Evolutionary conservation across 1,140 invertebrate species (phyloP).

Genomic region (Ectropis grisescens): DNA sequence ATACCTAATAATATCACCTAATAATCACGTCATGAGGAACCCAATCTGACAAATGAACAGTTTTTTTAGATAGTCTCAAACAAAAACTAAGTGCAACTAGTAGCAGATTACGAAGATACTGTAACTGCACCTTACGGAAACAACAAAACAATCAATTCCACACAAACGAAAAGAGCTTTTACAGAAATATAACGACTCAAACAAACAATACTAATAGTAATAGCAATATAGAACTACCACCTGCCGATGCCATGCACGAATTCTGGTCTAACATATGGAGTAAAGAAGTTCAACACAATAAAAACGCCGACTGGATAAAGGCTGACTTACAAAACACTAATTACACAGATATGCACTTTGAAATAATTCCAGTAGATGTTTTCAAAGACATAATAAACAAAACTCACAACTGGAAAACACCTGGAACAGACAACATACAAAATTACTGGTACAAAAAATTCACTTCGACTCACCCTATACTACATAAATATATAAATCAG

Average conservation of each 20-base stretch:
- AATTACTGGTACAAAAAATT: no score
- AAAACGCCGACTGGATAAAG: neutral
- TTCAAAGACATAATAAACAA: no score
- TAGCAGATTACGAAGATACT: constrained; percentile 9
- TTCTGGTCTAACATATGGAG: neutral
- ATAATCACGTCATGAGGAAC: constrained; percentile 4
- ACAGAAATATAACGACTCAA: constrained; percentile 2
- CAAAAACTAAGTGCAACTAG: constrained; percentile 9
- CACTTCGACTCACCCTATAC: constrained; percentile 5
- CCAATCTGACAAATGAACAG: constrained; percentile 1
- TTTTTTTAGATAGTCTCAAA: constrained; percentile 9
- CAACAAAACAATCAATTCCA: constrained; percentile 12
- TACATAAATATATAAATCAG: constrained; percentile 8
- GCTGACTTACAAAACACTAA: neutral
- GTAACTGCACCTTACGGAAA: neutral
- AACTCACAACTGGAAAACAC: no score
- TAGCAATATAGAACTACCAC: neutral
- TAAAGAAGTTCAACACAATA: neutral
- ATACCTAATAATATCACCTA: no score
- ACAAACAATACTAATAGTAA: no score
- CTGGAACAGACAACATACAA: no score
- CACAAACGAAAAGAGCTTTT: constrained; percentile 15
- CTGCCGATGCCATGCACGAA: neutral
- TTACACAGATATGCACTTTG: neutral
- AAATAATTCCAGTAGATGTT: neutral